These are phyloP conservation scores for Dreissena rostriformis DNA, from an alignment of 1,140 invertebrate species.

Conservation along the genomic window DNA sequence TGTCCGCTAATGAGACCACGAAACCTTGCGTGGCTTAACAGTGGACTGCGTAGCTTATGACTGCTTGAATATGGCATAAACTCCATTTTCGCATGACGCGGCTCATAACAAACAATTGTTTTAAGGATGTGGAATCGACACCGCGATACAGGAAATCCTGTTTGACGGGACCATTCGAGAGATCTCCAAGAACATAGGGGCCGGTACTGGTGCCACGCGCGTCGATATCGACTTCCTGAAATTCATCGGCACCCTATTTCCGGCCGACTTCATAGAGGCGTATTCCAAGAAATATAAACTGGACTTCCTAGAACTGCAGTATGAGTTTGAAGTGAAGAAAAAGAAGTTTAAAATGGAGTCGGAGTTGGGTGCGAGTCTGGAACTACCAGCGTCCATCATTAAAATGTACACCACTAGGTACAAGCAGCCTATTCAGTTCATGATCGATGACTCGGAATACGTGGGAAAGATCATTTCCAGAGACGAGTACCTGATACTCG, in stretches of 20 bases:
- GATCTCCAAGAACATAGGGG: slow-evolving; percentile 44
- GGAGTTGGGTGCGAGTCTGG: slow-evolving; percentile 16
- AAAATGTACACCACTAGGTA: slow-evolving; percentile 46
- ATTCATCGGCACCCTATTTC: slow-evolving; percentile 31
- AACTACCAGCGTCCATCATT: slow-evolving; percentile 30
- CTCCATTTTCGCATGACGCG: not conserved
- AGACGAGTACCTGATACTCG: slow-evolving; percentile 44
- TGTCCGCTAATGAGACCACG: too few species aligned
- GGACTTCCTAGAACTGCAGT: slow-evolving; percentile 45
- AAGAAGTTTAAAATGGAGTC: slow-evolving; percentile 37
- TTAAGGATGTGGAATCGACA: slow-evolving; percentile 39
- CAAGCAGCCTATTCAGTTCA: slow-evolving; percentile 41
- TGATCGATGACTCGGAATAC: slow-evolving; percentile 52
- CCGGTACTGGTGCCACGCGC: slow-evolving; percentile 19
- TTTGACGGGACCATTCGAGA: slow-evolving; percentile 42
- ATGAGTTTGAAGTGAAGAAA: slow-evolving; percentile 53
- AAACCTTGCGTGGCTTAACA: too few species aligned
- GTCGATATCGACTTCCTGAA: slow-evolving; percentile 46
- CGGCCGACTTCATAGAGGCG: slow-evolving; percentile 37
- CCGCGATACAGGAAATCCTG: slow-evolving; percentile 40
- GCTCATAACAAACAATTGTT: not conserved
- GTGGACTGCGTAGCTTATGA: too few species aligned
- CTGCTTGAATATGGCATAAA: too few species aligned
- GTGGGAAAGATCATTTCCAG: slow-evolving; percentile 39
- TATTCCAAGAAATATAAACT: slow-evolving; percentile 43